Percentiles rank a stretch among this genome's conserved stretches.
Evolutionary conservation across 92 coral and sea anemone genomes (phyloP).

Genomic region (Porites evermanni): DNA sequence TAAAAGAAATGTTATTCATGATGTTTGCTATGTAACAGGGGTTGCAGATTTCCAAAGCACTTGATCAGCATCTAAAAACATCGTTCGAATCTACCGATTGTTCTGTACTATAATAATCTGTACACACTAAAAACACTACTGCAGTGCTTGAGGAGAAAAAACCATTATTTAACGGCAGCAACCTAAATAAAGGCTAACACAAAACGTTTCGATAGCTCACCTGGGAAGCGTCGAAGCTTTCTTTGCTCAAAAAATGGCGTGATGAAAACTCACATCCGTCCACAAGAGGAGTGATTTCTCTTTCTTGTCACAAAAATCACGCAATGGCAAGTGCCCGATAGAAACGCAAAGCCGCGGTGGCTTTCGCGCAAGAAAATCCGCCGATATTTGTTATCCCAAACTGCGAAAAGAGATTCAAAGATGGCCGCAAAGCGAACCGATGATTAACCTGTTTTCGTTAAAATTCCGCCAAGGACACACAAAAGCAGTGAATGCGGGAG

Average conservation of each 20-base stretch:
- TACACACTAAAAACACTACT: neutral
- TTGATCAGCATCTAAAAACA: neutral
- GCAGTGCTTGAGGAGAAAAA: neutral
- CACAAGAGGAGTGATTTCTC: neutral
- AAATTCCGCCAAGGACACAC: neutral
- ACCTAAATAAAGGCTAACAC: neutral
- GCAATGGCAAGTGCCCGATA: neutral
- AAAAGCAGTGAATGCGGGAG: slow-evolving; percentile 2
- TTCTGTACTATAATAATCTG: neutral
- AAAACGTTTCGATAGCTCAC: slow-evolving; percentile 27
- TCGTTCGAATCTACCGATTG: neutral
- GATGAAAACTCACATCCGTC: slow-evolving; percentile 1
- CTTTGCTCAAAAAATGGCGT: slow-evolving; percentile 2
- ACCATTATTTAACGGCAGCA: neutral
- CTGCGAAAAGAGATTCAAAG: neutral
- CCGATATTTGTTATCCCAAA: neutral
- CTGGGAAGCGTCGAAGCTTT: neutral
- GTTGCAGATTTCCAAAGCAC: neutral
- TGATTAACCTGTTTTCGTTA: neutral
- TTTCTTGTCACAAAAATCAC: slow-evolving; percentile 32
- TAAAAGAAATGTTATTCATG: neutral
- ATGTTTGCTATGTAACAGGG: slow-evolving; percentile 30
- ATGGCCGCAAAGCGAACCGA: neutral
- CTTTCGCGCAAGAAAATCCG: slow-evolving; percentile 8
- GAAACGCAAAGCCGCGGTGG: neutral